Conservation (phyloP, 2,113 vertebrate genomes). For the Syngnathoides biaculeatus region DNA sequence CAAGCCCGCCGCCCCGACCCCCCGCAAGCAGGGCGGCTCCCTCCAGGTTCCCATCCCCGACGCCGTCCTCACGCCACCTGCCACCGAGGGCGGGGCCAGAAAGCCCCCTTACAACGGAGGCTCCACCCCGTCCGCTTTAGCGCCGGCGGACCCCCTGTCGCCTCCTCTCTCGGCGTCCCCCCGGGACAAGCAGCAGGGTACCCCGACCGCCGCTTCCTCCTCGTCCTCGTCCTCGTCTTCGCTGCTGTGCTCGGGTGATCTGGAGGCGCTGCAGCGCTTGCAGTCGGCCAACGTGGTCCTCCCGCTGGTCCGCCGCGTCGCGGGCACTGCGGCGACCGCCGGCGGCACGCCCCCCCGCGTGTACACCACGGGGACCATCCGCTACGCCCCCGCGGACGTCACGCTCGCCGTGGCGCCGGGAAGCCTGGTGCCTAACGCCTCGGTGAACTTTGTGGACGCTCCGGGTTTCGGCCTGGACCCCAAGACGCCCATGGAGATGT, state of each 20-base stretch:
- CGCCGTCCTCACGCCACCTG: slow-evolving; percentile 94
- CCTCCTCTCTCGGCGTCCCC: slow-evolving; percentile 96
- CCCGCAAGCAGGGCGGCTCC: slow-evolving; percentile 80
- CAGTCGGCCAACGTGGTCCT: slow-evolving; percentile 95
- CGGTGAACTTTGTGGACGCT: slow-evolving; percentile 96
- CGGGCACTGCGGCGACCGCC: slow-evolving; percentile 85
- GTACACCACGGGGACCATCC: slow-evolving; percentile 98
- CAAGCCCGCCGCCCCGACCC: slow-evolving; percentile 81
- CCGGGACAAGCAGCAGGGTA: slow-evolving; percentile 89
- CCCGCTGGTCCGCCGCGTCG: slow-evolving; percentile 93
- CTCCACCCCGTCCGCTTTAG: slow-evolving; percentile 68
- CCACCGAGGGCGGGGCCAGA: slow-evolving; percentile 84
- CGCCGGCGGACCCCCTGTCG: slow-evolving; percentile 88
- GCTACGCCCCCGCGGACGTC: slow-evolving; percentile 96
- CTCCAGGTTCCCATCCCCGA: slow-evolving; percentile 94
- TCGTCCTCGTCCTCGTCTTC: slow-evolving; percentile 84
- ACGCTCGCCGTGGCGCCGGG: slow-evolving; percentile 92
- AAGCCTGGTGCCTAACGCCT: slow-evolving; percentile 89
- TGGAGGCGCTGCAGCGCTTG: slow-evolving; percentile 94
- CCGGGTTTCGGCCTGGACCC: slow-evolving; percentile 92
- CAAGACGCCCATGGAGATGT: slow-evolving; percentile 99
- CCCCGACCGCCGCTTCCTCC: slow-evolving; percentile 80
- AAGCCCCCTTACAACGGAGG: slow-evolving; percentile 83
- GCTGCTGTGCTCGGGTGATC: slow-evolving; percentile 91
- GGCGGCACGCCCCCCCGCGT: slow-evolving; percentile 89